phyloP scores from a whole-genome alignment of 2,888 invertebrate species.

The Yponomeuta malinellus region DNA sequence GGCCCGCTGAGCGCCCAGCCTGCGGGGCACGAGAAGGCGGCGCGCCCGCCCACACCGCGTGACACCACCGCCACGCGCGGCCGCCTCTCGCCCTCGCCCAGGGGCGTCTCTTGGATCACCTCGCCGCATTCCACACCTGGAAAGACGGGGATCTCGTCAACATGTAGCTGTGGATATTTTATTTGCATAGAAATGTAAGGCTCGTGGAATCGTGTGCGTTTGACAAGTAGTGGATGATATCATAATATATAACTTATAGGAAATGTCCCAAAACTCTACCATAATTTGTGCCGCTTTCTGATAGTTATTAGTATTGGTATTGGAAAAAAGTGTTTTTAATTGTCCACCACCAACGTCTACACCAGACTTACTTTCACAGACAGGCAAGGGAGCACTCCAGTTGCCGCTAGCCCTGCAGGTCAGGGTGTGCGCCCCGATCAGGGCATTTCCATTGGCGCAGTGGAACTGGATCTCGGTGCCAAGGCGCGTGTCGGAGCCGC shows the following conservation, averaged over 20 bases:
- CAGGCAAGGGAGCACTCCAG: conserved; percentile 89
- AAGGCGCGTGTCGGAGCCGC: conserved; percentile 82
- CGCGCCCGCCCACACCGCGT: conserved; percentile 86
- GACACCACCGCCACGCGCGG: conserved; percentile 84
- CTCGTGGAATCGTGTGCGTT: no score
- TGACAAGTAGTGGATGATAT: no score
- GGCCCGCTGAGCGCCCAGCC: conserved; percentile 86
- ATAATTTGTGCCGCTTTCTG: no score
- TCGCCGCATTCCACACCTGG: conserved; percentile 88
- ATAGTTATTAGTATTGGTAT: no score
- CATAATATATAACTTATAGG: no score
- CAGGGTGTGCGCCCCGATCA: conserved; percentile 85
- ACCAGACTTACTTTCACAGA: conserved; percentile 83
- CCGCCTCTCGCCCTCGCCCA: conserved; percentile 73
- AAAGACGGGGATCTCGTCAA: neutral
- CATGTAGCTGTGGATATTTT: no score
- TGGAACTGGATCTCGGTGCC: conserved; percentile 84
- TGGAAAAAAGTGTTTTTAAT: no score
- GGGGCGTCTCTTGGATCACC: conserved; percentile 67
- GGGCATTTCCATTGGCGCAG: conserved; percentile 87
- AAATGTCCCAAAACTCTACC: no score
- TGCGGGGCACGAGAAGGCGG: conserved; percentile 85
- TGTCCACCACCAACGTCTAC: no score
- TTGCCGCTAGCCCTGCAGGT: conserved; percentile 89
- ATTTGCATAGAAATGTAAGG: no score